Percentiles rank a stretch among this genome's conserved stretches.
Evolutionary conservation across 2,797 vertebrate species (phyloP).

Genomic region (Ctenochaetus hawaiiensis): DNA sequence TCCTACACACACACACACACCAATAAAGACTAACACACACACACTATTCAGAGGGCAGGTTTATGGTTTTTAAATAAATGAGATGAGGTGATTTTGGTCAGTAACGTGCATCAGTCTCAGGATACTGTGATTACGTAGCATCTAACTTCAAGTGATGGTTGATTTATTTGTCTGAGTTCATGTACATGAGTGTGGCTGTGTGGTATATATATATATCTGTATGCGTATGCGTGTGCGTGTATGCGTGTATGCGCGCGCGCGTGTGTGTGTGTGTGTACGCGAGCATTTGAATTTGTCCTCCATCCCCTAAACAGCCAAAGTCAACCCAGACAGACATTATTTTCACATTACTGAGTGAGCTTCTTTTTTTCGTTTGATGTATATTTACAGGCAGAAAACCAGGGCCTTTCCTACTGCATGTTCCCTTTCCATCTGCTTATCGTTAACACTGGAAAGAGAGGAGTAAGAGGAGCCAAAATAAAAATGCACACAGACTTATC

Average conservation of each 20-base stretch:
- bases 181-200: conserved; percentile 39
- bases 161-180: conserved; percentile 47
- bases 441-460: conserved; percentile 69
- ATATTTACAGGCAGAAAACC: conserved; percentile 81
- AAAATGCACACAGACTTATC: conserved; percentile 72
- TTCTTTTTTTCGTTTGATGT: conserved; percentile 64
- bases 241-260: conserved; percentile 23
- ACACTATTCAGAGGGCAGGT: conserved; percentile 60
- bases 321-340: conserved; percentile 80
- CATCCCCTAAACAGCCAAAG: conserved; percentile 53
- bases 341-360: conserved; percentile 81
- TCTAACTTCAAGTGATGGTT: conserved; percentile 63
- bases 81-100: conserved; percentile 72
- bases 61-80: conserved; percentile 66
- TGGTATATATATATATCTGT: conserved; percentile 31
- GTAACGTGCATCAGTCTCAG: conserved; percentile 55
- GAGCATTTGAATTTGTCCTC: conserved; percentile 66
- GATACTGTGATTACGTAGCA: conserved; percentile 33
- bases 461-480: conserved; percentile 75
- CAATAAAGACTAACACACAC: conserved; percentile 71
- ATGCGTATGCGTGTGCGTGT: conserved; percentile 10
- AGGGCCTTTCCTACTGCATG: conserved; percentile 71
- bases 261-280: conserved; percentile 27
- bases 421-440: conserved; percentile 75
- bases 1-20: conserved; percentile 32